Evolutionary conservation across 2,113 vertebrate species (phyloP).

Genomic region (Sander lucioperca): DNA sequence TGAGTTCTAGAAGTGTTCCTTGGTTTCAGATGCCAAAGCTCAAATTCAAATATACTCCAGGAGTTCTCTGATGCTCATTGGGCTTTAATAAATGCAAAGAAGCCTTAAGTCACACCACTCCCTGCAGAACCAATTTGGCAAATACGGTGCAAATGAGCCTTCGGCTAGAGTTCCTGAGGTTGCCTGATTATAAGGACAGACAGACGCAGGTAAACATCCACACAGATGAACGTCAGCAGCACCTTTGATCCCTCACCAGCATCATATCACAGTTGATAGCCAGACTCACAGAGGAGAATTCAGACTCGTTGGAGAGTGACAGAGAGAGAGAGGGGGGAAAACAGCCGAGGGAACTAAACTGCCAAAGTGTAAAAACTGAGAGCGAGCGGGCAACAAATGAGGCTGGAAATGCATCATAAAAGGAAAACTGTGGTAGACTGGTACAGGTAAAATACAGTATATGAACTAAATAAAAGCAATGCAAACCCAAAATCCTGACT

Average conservation of each 20-base stretch:
- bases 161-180: neutral
- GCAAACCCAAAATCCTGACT: neutral
- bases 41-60: constrained; percentile 4
- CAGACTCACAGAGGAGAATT: neutral
- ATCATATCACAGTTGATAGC: neutral
- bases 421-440: neutral
- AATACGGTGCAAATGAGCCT: constrained; percentile 11
- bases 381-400: neutral
- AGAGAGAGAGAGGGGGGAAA: neutral
- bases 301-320: neutral
- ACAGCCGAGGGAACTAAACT: neutral
- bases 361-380: neutral
- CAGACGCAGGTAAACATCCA: constrained; percentile 16
- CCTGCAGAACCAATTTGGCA: constrained; percentile 37
- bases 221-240: neutral
- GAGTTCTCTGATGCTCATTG: constrained; percentile 1
- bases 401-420: neutral
- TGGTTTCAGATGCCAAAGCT: neutral
- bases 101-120: neutral
- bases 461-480: neutral
- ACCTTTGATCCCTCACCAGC: constrained; percentile 29
- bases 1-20: neutral
- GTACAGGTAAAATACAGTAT: neutral
- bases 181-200: constrained; percentile 1
- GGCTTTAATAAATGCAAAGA: constrained; percentile 10